phyloP scores from a whole-genome alignment of 2,797 vertebrate genomes.

The Taenioides sp. region DNA sequence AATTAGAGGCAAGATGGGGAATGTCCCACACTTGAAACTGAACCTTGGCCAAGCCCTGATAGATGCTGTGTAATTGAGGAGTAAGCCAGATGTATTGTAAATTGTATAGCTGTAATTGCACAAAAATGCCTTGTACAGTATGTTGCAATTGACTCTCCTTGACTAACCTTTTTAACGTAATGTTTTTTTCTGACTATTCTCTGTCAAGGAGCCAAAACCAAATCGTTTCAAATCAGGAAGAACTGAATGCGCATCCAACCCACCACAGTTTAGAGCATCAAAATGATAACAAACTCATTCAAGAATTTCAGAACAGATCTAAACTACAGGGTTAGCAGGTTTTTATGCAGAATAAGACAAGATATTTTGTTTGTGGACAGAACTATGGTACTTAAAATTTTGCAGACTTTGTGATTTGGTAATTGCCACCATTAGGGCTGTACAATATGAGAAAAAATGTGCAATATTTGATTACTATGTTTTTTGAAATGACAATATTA shows the following conservation, averaged over 20 bases:
- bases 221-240: neutral
- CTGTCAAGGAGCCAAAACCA: neutral
- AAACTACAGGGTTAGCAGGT: too few species aligned
- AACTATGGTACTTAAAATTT: too few species aligned
- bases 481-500: too few species aligned
- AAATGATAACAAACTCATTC: neutral
- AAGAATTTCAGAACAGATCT: too few species aligned
- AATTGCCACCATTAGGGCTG: too few species aligned
- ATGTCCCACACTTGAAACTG: neutral
- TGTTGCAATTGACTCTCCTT: neutral
- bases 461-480: too few species aligned
- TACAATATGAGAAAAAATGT: too few species aligned
- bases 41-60: neutral
- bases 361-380: too few species aligned
- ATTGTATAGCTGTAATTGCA: neutral
- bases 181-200: neutral
- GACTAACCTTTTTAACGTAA: neutral
- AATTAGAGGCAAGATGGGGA: neutral
- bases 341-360: too few species aligned
- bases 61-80: neutral
- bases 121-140: neutral
- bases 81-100: neutral
- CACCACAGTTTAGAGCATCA: neutral
- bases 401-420: too few species aligned
- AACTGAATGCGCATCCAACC: neutral